phyloP scores from a whole-genome alignment of 30 jellyfish, hydroid and myxozoan species.

The Hydractinia echinata region DNA sequence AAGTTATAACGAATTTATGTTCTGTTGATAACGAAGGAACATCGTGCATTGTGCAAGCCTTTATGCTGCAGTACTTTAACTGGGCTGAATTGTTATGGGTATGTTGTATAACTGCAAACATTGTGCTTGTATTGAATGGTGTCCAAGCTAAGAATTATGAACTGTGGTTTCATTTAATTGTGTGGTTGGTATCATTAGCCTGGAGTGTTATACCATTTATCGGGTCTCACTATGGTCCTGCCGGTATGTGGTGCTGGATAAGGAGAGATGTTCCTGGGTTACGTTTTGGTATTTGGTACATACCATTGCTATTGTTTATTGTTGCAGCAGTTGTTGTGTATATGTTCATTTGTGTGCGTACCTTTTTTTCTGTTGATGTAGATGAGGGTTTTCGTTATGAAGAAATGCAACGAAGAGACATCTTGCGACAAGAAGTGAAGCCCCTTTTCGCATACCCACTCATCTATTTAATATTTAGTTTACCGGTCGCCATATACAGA shows the following conservation, averaged over 20 bases:
- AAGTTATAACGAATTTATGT: conserved; percentile 54
- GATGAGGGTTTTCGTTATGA: conserved; percentile 10
- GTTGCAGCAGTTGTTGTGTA: background rate
- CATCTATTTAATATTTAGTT: background rate
- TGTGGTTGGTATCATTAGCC: conserved; percentile 75
- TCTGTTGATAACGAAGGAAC: conserved; percentile 58
- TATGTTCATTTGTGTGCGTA: background rate
- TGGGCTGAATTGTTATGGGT: conserved; percentile 95
- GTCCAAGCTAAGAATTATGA: conserved; percentile 40
- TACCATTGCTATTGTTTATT: background rate
- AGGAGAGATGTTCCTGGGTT: conserved; percentile 33
- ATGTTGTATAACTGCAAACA: conserved; percentile 58
- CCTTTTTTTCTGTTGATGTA: background rate
- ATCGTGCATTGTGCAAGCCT: conserved; percentile 78
- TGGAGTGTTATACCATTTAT: conserved; percentile 75
- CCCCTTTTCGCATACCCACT: conserved; percentile 28
- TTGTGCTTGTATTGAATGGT: conserved; percentile 40
- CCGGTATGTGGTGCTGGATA: conserved; percentile 91
- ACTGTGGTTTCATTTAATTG: conserved; percentile 58
- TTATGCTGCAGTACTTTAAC: conserved; percentile 79
- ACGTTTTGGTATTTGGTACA: conserved; percentile 63
- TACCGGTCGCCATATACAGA: conserved; percentile 14
- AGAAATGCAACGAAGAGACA: background rate
- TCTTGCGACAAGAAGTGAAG: conserved; percentile 18
- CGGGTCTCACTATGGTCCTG: conserved; percentile 89